Evolutionary conservation across 2,888 invertebrate species (phyloP).

Genomic region (Hyles lineata): DNA sequence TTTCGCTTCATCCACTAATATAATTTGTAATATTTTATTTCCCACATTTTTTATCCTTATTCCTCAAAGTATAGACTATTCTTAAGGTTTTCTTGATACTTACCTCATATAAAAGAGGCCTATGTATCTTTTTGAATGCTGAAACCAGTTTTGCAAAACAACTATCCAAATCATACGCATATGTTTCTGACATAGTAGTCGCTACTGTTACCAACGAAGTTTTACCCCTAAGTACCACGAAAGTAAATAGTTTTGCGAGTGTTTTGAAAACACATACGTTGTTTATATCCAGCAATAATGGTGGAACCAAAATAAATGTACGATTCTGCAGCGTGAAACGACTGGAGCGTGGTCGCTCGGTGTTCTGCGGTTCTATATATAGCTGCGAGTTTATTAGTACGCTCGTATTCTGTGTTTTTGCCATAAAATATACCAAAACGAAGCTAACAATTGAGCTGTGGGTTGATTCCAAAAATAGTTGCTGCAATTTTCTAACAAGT

Average conservation of each 20-base stretch:
- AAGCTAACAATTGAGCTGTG: neutral
- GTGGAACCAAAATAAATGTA: conserved; percentile 20
- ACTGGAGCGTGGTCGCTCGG: conserved; percentile 9
- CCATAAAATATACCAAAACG: conserved; percentile 6
- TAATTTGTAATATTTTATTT: too few relatives aligned
- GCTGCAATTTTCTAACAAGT: neutral
- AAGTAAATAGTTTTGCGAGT: neutral
- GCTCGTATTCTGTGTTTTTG: neutral
- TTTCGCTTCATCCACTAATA: too few relatives aligned
- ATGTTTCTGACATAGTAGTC: neutral
- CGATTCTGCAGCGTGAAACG: conserved; percentile 15
- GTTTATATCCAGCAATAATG: conserved; percentile 22
- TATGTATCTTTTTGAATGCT: too few relatives aligned
- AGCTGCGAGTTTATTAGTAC: conserved; percentile 5
- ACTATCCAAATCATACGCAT: too few relatives aligned
- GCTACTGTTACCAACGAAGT: neutral
- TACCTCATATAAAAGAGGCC: too few relatives aligned
- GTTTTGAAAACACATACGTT: conserved; percentile 15
- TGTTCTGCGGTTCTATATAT: neutral
- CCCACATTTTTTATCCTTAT: too few relatives aligned
- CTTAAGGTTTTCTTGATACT: too few relatives aligned
- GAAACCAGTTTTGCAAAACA: too few relatives aligned
- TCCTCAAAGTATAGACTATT: too few relatives aligned
- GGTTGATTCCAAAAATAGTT: neutral
- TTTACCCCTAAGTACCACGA: neutral